Evolutionary conservation across 2,797 vertebrate species (phyloP).

Genomic region (Crenichthys baileyi): DNA sequence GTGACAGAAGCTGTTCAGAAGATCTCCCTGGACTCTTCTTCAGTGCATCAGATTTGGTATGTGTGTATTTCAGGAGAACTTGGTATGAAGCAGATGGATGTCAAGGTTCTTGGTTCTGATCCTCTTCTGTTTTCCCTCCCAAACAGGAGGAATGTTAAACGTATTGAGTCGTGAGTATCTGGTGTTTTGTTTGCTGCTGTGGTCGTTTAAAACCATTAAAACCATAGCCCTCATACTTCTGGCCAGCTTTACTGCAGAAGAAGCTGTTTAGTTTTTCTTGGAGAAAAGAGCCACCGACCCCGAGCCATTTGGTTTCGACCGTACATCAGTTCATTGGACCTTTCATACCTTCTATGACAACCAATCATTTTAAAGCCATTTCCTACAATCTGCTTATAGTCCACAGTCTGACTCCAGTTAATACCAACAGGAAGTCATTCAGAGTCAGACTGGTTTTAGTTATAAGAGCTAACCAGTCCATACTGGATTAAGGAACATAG

Average conservation of each 20-base stretch:
- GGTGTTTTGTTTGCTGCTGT: neutral
- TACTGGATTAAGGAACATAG: neutral
- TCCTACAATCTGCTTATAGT: neutral
- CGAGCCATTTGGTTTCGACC: no score
- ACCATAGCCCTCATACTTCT: no score
- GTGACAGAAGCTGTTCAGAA: constrained; percentile 35
- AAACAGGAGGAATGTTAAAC: constrained; percentile 21
- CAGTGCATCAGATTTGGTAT: neutral
- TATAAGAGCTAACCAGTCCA: no score
- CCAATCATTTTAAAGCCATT: neutral
- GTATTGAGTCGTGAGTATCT: constrained; percentile 32
- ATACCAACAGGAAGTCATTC: no score
- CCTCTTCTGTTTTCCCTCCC: neutral
- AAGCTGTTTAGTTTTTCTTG: neutral
- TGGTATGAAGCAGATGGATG: neutral
- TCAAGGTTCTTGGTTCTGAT: neutral
- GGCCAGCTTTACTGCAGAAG: no score
- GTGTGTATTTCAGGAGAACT: neutral
- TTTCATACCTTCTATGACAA: no score
- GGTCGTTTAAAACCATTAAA: no score
- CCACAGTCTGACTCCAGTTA: neutral
- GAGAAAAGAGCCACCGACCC: neutral
- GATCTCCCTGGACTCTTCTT: accelerated
- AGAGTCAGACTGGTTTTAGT: no score
- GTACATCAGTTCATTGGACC: no score